Evolutionary conservation across 1,140 invertebrate species (phyloP), one percentile per base, ranked within the genome.

Genomic region (Drosophila watanabei): DNA sequence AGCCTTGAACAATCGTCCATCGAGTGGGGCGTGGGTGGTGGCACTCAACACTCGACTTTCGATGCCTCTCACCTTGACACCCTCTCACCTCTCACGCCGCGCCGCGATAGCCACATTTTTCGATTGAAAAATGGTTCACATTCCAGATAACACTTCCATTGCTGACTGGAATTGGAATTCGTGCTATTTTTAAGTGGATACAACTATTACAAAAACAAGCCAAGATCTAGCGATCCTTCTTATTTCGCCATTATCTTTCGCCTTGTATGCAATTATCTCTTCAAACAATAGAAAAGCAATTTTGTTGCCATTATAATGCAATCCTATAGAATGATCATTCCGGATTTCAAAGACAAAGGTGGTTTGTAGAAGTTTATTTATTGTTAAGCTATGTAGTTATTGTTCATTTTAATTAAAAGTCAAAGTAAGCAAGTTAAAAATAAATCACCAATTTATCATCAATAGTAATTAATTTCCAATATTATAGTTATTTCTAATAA

Each of bases 21-120:
- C 49, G 46, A 81, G 62, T 69, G 72, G 75, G 82, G 79, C 75
- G 82, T 84, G 82, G 82, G 80, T 84, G 81, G 80, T 77, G 77
- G 57, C 72, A 78, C 73, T 56, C 54, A 9, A 0, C 54, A 28
- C 35, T 39, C 54, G 54, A 57, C 54, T 69, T 80, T 85, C 83
- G 32, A 75, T 86, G 82, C 65, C 51, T 62, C 46, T 61, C 46
- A 57, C 51, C 49, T 75, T 43, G 62, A 58, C 77, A 64, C 16
- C 39, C 45, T n/a, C 52, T 30, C 37, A 37, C 68, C 69, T 63
- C 28, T 64, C 49, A 32, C 24, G 28, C 32, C 24, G 1, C n/a
- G 1, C 24, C 3, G 14, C 18, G 20, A 16, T 24, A 37, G 45
- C 30, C 45, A n/a, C 11, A 24, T 56, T 37, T 24, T 11, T 56